Base-by-base conservation (phyloP, 2,888 invertebrate genomes). In the Podabrus alpinus region DNA sequence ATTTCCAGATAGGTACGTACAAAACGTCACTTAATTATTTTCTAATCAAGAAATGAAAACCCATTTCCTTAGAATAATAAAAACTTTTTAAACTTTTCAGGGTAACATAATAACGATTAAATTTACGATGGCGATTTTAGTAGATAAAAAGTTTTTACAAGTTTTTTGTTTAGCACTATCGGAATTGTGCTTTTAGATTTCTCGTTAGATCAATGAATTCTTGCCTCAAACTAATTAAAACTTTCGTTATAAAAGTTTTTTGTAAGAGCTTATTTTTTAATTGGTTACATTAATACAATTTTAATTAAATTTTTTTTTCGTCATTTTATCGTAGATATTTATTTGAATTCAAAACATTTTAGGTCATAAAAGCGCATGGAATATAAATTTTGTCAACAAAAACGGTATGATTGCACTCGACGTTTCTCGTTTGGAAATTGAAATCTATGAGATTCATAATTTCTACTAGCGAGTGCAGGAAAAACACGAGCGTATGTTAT, bases 401-500 rank as follows among this genome's bases (percentile, higher is more conserved):
- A 13, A n/a, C 45, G 45, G 7, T 45, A 45, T 45, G 61, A 17
- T 17, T 61, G 16, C 61, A 17, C 16, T 16, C 62, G 62, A n/a
- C 62, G 62, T 13, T 64, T 64, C n/a, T 16, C 16, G 62, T 19
- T 64, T 64, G 15, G 19, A 64, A 19, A 21, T 64, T 19, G 62
- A 64, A 64, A 19, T 45, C 45, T 45, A 64, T 13, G 19, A 19
- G 62, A 64, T 15, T 68, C 68, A 68, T 72, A 72, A 72, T 68
- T 73, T 62, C 64, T 68, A 16, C 25, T 15, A 15, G 11, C 68
- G 17, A 67, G 45, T n/a, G 15, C 69, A 59, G 68, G 69, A 64
- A 73, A 72, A 73, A 72, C 29, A 29, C 21, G 66, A 67, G 15
- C 66, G 19, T 69, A 69, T 69, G 69, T 76, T 73, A 69, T 71